A percentile compares a stretch with the other conserved stretches of the same genome.
phyloP scores from a whole-genome alignment of 2,797 vertebrate species.

The Ctenopoma multispine region DNA sequence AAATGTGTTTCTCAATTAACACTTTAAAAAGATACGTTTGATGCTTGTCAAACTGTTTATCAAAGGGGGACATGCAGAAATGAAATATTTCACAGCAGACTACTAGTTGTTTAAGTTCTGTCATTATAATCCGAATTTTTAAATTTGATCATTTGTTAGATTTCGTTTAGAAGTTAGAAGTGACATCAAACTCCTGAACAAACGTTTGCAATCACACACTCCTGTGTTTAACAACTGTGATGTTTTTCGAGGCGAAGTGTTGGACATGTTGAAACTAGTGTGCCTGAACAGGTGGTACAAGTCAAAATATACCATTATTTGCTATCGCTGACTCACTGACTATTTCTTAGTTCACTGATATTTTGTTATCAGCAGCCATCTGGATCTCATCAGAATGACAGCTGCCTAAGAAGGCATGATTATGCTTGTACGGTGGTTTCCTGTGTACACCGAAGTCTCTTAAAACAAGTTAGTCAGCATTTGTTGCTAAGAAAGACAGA shows the following conservation, averaged over 20 bases:
- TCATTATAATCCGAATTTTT: too few relatives aligned
- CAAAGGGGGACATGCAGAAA: too few relatives aligned
- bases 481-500: not conserved
- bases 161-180: too few relatives aligned
- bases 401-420: not conserved
- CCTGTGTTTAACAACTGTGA: constrained; percentile 33
- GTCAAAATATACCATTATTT: not conserved
- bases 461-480: not conserved
- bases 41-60: too few relatives aligned
- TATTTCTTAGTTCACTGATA: not conserved
- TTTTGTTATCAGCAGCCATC: constrained; percentile 8
- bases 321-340: not conserved
- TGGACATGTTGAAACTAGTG: constrained; percentile 56
- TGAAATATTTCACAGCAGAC: too few relatives aligned
- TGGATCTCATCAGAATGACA: not conserved
- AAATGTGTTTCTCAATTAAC: too few relatives aligned
- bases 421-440: not conserved
- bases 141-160: too few relatives aligned
- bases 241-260: constrained; percentile 25
- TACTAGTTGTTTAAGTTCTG: too few relatives aligned
- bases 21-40: too few relatives aligned
- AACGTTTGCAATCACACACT: constrained; percentile 11
- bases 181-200: not conserved
- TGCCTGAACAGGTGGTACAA: constrained; percentile 17
- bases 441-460: not conserved